Percentiles rank a stretch among this genome's conserved stretches.
These are phyloP conservation scores for Caiman crocodilus DNA, from an alignment of 2,797 vertebrate species.

Conservation along the genomic window DNA sequence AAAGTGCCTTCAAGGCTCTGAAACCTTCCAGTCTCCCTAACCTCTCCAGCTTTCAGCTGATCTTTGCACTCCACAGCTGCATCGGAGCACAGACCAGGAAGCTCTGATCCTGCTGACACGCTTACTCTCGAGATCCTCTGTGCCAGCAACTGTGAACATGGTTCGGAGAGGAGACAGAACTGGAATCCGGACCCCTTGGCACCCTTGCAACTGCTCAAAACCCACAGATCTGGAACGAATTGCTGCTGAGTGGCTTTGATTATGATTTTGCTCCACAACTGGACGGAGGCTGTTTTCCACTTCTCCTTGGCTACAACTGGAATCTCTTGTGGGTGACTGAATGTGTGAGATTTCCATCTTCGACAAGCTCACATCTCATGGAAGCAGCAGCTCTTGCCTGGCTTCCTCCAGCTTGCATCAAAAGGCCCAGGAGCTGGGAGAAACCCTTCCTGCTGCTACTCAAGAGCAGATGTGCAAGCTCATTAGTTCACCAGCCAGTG, in stretches of 20 bases:
- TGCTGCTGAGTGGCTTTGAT: background rate
- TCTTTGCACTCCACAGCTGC: background rate
- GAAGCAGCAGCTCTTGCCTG: background rate
- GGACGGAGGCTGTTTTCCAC: accelerated
- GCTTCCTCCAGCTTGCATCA: constrained; percentile 13
- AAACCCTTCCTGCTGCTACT: accelerated
- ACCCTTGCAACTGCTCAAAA: background rate
- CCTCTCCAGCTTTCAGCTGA: background rate
- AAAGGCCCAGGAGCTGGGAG: constrained; percentile 33
- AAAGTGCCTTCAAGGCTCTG: background rate
- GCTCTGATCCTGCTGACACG: background rate
- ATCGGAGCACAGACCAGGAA: background rate
- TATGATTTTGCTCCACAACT: background rate
- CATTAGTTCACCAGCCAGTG: background rate
- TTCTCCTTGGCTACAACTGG: accelerated
- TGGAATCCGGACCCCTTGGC: background rate
- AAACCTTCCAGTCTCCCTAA: background rate
- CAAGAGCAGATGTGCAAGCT: background rate
- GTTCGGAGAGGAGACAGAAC: background rate
- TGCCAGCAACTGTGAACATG: accelerated
- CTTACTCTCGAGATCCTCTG: background rate
- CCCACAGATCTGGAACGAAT: background rate
- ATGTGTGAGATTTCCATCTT: background rate
- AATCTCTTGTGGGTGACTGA: too few species aligned
- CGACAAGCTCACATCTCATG: accelerated